These are phyloP conservation scores for Drosophila mettleri DNA, from an alignment of 2,888 invertebrate species.

Conservation along the genomic window DNA sequence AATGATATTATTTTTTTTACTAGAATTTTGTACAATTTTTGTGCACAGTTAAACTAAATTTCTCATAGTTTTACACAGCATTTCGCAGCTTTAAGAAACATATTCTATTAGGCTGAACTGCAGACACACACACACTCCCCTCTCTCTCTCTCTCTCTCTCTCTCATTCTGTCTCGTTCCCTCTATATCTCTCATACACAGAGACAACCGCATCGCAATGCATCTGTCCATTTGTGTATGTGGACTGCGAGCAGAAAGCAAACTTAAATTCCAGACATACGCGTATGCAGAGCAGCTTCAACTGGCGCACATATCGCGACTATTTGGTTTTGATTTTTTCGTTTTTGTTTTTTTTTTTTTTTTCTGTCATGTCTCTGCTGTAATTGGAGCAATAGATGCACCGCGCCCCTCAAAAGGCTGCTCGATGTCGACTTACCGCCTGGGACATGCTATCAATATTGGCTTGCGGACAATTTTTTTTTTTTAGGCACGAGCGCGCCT, in stretches of 20 bases:
- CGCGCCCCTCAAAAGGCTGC: neutral
- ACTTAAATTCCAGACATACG: slow-evolving; percentile 37
- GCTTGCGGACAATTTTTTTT: slow-evolving; percentile 68
- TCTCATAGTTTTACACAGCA: no score
- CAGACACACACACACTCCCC: slow-evolving; percentile 1
- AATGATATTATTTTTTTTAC: no score
- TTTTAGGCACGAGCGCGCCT: slow-evolving; percentile 53
- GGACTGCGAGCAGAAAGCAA: slow-evolving; percentile 16
- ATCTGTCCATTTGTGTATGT: slow-evolving; percentile 49
- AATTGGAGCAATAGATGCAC: slow-evolving; percentile 69
- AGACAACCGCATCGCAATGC: slow-evolving; percentile 1
- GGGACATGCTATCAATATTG: slow-evolving; percentile 75
- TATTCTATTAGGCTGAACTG: slow-evolving; percentile 15
- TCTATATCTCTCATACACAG: no score
- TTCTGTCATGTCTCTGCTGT: slow-evolving; percentile 26
- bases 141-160: no score
- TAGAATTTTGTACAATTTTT: no score
- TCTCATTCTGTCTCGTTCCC: no score
- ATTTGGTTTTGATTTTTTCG: neutral
- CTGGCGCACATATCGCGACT: slow-evolving; percentile 37
- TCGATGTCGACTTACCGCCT: slow-evolving; percentile 26
- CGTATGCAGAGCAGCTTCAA: slow-evolving; percentile 23
- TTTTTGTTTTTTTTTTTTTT: slow-evolving; percentile 9
- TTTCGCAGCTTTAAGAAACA: slow-evolving; percentile 9
- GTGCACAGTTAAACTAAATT: no score